phyloP scores from a whole-genome alignment of 2,797 vertebrate genomes.

The Allobates femoralis region DNA sequence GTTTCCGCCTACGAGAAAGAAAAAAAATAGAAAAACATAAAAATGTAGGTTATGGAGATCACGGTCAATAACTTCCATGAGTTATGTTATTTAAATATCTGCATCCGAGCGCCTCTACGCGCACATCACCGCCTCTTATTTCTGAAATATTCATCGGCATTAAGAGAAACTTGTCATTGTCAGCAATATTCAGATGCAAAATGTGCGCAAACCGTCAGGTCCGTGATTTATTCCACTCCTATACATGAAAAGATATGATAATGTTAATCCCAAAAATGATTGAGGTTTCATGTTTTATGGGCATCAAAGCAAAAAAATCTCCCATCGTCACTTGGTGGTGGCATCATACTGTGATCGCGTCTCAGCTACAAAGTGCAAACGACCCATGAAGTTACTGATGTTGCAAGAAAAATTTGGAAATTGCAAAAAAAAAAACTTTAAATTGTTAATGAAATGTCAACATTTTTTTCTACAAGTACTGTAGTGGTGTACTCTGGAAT shows the following conservation, averaged over 20 bases:
- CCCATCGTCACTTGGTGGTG: constrained; percentile 11
- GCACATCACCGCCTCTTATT: constrained; percentile 28
- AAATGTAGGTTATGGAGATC: constrained; percentile 5
- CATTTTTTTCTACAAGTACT: background rate
- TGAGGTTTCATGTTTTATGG: constrained; percentile 25
- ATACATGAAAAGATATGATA: constrained; percentile 52
- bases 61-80: constrained; percentile 23
- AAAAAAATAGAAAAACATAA: background rate
- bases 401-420: background rate
- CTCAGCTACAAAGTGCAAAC: background rate
- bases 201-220: background rate
- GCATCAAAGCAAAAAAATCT: constrained; percentile 25
- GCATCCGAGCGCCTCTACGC: constrained; percentile 22
- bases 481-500: too few relatives aligned
- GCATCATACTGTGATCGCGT: background rate
- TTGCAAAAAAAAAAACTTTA: background rate
- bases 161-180: constrained; percentile 47
- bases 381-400: background rate
- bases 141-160: constrained; percentile 35
- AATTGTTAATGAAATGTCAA: background rate
- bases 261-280: constrained; percentile 57
- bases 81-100: constrained; percentile 40
- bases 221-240: constrained; percentile 37
- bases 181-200: constrained; percentile 46
- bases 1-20: background rate